A percentile compares a stretch with the other conserved stretches of the same genome.
Conservation (phyloP, 2,113 vertebrate species). For the Callospermophilus lateralis region DNA sequence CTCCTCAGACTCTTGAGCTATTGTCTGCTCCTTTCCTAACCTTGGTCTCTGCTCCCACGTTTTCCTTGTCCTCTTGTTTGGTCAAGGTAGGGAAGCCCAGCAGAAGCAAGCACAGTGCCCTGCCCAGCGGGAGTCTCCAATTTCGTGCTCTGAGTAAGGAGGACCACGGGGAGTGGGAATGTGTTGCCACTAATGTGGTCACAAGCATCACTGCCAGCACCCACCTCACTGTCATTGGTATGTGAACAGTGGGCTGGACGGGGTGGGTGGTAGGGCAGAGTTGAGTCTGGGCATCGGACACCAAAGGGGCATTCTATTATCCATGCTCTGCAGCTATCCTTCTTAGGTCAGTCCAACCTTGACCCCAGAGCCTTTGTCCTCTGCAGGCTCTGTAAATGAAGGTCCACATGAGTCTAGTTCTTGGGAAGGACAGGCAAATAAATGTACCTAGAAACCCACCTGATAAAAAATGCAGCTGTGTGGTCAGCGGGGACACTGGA, state of each 20-base stretch:
- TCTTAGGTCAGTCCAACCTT: neutral
- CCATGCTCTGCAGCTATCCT: fast-evolving
- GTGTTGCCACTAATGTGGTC: conserved; percentile 98
- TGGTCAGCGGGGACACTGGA: neutral
- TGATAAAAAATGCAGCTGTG: neutral
- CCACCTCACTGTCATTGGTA: conserved; percentile 97
- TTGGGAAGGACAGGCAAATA: neutral
- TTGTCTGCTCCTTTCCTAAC: conserved; percentile 43
- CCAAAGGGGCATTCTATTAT: fast-evolving
- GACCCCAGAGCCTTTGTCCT: neutral
- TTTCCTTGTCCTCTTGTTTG: conserved; percentile 78
- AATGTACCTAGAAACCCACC: neutral
- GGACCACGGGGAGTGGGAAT: conserved; percentile 99
- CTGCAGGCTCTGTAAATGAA: neutral
- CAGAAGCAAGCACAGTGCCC: conserved; percentile 98
- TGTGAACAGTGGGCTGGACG: neutral
- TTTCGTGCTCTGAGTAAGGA: conserved; percentile 98
- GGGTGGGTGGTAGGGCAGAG: neutral
- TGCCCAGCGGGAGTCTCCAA: conserved; percentile 97
- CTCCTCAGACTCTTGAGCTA: neutral
- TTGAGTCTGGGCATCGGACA: fast-evolving
- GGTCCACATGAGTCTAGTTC: neutral
- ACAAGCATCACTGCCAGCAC: conserved; percentile 99
- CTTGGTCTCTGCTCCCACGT: neutral
- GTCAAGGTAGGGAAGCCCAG: conserved; percentile 99